Evolutionary conservation across 2,797 vertebrate genomes (phyloP).

Genomic region (Melanotaenia boesemani): DNA sequence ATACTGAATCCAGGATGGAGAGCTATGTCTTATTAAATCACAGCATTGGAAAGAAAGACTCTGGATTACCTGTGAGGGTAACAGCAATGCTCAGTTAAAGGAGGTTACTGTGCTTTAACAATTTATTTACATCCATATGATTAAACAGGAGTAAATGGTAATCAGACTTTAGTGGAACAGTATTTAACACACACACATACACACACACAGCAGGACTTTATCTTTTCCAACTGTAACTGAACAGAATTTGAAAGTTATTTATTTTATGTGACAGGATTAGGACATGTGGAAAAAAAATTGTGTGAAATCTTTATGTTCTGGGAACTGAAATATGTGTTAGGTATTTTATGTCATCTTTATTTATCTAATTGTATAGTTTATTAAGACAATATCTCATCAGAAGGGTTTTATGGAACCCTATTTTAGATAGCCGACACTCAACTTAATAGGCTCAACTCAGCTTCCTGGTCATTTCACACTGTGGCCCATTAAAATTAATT

Average conservation of each 20-base stretch:
- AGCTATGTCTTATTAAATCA: constrained; percentile 57
- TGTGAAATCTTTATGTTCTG: background rate
- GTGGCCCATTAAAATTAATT: background rate
- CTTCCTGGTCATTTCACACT: background rate
- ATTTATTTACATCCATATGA: constrained; percentile 24
- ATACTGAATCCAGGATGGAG: constrained; percentile 60
- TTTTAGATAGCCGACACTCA: background rate
- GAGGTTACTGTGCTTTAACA: constrained; percentile 32
- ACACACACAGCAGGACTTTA: constrained; percentile 26
- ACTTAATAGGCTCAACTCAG: background rate
- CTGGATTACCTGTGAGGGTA: constrained; percentile 57
- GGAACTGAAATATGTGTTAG: background rate
- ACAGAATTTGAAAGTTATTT: constrained; percentile 41
- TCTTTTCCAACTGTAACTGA: constrained; percentile 21
- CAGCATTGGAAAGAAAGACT: constrained; percentile 37
- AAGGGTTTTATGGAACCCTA: background rate
- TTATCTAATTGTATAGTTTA: background rate
- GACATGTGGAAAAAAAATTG: constrained; percentile 4
- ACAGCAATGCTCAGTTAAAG: constrained; percentile 30
- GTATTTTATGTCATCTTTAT: background rate
- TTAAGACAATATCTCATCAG: background rate
- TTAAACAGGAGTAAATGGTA: constrained; percentile 19
- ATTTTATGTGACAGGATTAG: constrained; percentile 49
- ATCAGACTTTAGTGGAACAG: constrained; percentile 38
- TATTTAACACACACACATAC: constrained; percentile 15